Evolutionary conservation across 2,113 vertebrate species (phyloP), one percentile per base, ranked within the genome.

Genomic region (Heterotilapia buettikoferi): DNA sequence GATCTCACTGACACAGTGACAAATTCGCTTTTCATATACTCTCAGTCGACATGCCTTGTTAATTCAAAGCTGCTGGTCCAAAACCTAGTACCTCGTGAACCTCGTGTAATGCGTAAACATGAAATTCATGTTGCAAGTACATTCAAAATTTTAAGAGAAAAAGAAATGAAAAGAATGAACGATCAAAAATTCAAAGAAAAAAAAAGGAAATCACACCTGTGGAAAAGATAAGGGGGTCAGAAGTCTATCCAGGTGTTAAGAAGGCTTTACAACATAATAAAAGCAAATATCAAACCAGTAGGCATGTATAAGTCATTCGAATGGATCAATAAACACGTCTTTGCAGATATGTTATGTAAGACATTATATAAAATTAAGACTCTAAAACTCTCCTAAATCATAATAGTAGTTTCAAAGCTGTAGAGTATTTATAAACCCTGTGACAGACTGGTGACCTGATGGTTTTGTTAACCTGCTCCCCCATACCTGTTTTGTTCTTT

Each of bases 381-480:
- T 68, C n/a, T 4, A 68, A 68, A 68, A 40, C 11, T 68, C 4
- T 68, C 5, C 63, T 68, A 68, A 66, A 66, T 66, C 11, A 38
- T 3, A 66, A 66, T 66, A 66, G 36, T n/a, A 8, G 33, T 66
- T 66, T 38, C 31, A 66, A n/a, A 36, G 10, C 31, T 66, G 9
- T 66, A 38, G 61, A 66, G 18, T 7, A n/a, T 66, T 66, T 7
- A 12, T 7, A 66, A 33, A 61, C 57, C 57, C 26, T 31, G 1
- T 3, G 57, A 6, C 57, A 61, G 16, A 11, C 2, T 61, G 1
- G 16, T 1, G 29, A 33, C 57, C 57, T 61, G 0, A 61, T 31
- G 57, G 0, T 33, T 61, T 63, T 63, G 59, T 19, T 19, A n/a
- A 63, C 31, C 31, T 36, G 9, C 31, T 63, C 0, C 1, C 0